Conservation (phyloP, 1,140 invertebrate species). For the Magallana ariakensis region DNA sequence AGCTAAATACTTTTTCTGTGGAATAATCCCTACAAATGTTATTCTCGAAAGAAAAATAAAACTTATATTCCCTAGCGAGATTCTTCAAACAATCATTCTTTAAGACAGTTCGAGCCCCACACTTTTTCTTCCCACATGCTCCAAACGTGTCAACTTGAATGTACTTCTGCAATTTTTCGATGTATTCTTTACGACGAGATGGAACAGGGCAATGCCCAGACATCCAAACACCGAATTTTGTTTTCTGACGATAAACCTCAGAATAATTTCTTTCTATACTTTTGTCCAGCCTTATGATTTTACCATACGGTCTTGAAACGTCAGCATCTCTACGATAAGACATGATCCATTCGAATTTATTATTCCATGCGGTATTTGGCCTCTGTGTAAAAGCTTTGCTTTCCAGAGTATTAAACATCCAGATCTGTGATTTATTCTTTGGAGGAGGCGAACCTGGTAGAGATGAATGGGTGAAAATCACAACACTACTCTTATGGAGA, state of each 20-base stretch:
- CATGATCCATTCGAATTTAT: conserved; percentile 4
- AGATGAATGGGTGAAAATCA: not conserved
- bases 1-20: not conserved
- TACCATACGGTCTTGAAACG: not conserved
- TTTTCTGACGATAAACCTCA: not conserved
- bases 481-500: not conserved
- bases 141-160: not conserved
- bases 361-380: not conserved
- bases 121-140: not conserved
- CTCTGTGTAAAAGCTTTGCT: not conserved
- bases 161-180: not conserved
- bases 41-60: conserved; percentile 11
- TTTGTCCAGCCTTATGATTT: not conserved
- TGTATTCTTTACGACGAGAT: not conserved
- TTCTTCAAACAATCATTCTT: not conserved
- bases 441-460: not conserved
- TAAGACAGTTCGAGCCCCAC: not conserved
- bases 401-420: not conserved
- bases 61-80: not conserved
- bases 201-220: not conserved
- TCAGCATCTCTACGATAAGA: not conserved
- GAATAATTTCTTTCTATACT: not conserved
- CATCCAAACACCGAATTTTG: not conserved
- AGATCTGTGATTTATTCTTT: no score
- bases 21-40: not conserved